Percentiles rank a stretch among this genome's conserved stretches.
These are phyloP conservation scores for Amphiduros pacificus DNA, from an alignment of 2,888 invertebrate species.

Conservation along the genomic window DNA sequence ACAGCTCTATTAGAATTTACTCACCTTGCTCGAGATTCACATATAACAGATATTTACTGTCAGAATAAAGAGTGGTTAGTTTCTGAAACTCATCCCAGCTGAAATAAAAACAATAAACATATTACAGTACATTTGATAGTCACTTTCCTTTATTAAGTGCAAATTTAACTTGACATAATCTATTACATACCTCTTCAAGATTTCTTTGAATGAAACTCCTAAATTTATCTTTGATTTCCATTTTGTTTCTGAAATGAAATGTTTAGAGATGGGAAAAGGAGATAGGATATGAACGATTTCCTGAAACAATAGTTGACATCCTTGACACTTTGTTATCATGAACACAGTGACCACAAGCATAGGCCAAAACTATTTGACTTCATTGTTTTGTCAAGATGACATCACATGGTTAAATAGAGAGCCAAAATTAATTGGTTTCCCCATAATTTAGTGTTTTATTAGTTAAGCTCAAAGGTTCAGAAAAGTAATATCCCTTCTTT, in stretches of 20 bases:
- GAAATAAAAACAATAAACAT: not conserved
- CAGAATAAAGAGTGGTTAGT: conserved; percentile 8
- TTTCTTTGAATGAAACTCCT: conserved; percentile 16
- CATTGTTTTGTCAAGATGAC: too few species aligned
- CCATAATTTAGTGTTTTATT: too few species aligned
- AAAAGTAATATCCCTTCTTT: too few species aligned
- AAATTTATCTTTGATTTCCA: conserved; percentile 31
- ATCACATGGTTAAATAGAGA: too few species aligned
- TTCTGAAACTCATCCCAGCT: conserved; percentile 15
- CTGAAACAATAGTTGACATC: too few species aligned
- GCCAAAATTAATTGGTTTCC: too few species aligned
- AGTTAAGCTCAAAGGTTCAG: too few species aligned
- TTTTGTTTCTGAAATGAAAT: conserved; percentile 44
- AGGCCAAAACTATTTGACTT: too few species aligned
- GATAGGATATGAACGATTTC: too few species aligned
- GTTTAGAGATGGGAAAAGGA: too few species aligned
- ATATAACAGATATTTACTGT: conserved; percentile 12
- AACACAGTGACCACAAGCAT: too few species aligned
- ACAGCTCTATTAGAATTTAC: not conserved
- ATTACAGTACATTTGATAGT: not conserved
- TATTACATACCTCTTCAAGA: not conserved
- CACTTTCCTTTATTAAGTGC: not conserved
- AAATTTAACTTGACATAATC: not conserved
- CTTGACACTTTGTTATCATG: too few species aligned
- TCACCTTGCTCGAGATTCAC: conserved; percentile 16